phyloP scores from a whole-genome alignment of 1,140 invertebrate species.

The Papilio aristodemus region DNA sequence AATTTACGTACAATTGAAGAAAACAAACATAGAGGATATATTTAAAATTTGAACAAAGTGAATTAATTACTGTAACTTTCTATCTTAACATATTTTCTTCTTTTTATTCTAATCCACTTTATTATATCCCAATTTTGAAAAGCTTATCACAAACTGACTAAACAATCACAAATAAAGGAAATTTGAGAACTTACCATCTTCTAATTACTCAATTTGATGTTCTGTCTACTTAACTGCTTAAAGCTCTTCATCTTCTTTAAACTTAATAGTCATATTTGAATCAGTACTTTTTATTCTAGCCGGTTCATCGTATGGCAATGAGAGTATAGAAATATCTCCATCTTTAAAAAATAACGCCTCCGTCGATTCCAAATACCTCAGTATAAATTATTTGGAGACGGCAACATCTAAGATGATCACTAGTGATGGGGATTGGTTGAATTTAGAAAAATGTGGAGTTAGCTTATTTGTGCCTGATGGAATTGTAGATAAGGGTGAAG shows the following conservation, averaged over 20 bases:
- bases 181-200: too few relatives aligned
- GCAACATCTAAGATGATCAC: conserved; percentile 73
- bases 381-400: conserved; percentile 55
- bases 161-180: too few relatives aligned
- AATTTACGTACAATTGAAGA: too few relatives aligned
- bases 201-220: conserved; percentile 2
- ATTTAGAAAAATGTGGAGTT: conserved; percentile 85
- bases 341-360: conserved; percentile 81
- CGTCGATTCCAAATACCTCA: conserved; percentile 80
- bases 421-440: conserved; percentile 82
- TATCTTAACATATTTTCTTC: too few relatives aligned
- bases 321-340: conserved; percentile 75
- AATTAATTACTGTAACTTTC: too few relatives aligned
- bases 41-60: too few relatives aligned
- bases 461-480: conserved; percentile 86
- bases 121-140: too few relatives aligned
- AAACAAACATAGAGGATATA: too few relatives aligned
- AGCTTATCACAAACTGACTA: too few relatives aligned
- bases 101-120: too few relatives aligned
- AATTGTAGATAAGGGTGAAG: conserved; percentile 82
- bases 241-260: background rate
- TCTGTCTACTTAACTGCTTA: conserved; percentile 31
- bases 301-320: conserved; percentile 84
- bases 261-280: conserved; percentile 13
- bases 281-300: conserved; percentile 76